These are phyloP conservation scores for Gymnothorax javanicus DNA, from an alignment of 2,797 vertebrate species.

Conservation along the genomic window DNA sequence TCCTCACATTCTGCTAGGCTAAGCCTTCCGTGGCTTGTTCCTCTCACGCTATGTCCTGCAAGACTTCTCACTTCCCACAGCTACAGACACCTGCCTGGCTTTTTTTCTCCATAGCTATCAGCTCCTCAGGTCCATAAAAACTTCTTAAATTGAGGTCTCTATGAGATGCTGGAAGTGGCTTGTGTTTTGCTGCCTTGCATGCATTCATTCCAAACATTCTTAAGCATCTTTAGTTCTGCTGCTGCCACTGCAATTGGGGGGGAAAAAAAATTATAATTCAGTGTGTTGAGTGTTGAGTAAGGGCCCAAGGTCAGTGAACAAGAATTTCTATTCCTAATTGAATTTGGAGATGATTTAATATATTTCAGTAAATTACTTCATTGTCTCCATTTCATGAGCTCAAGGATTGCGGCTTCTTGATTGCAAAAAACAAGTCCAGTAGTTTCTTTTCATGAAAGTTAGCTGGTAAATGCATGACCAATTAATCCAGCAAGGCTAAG, in stretches of 20 bases:
- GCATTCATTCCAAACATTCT: constrained; percentile 22
- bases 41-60: not conserved
- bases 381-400: constrained; percentile 20
- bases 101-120: not conserved
- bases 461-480: constrained; percentile 3
- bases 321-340: constrained; percentile 34
- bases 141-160: constrained; percentile 23
- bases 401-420: not conserved
- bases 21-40: not conserved
- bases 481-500: not conserved
- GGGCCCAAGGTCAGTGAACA: constrained; percentile 22
- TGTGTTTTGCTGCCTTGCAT: constrained; percentile 29
- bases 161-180: not conserved
- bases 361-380: constrained; percentile 27
- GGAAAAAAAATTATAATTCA: not conserved
- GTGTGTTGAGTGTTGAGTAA: not conserved
- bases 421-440: constrained; percentile 1
- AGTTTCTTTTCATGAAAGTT: not conserved
- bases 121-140: not conserved
- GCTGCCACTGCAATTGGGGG: not conserved
- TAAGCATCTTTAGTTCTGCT: constrained; percentile 4
- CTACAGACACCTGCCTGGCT: not conserved
- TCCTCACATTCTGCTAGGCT: not conserved
- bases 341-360: constrained; percentile 37
- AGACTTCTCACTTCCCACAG: not conserved